Evolutionary conservation across 2,888 invertebrate species (phyloP), one percentile per base, ranked within the genome.

Genomic region (Tetranychus piercei): DNA sequence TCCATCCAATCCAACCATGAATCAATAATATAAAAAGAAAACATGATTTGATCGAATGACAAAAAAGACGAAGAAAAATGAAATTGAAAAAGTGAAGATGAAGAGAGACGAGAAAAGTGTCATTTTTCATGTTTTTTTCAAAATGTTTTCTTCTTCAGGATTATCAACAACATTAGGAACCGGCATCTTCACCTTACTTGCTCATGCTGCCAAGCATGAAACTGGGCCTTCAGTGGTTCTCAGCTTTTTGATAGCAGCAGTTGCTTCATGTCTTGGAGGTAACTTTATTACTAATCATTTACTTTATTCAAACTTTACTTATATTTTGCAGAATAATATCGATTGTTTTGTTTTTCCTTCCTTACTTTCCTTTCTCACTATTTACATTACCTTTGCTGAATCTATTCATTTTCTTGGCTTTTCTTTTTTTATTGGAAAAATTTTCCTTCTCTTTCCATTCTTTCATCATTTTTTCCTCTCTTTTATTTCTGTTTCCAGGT

Each of bases 191-290:
- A 73, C 75, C 8, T 72, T 78, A n/a, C 74, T 78, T 4, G 76
- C 77, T 15, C 74, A 77, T 23, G 76, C 77, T 23, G 76, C 78
- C 1, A 76, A 76, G 23, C 77, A 78, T 4, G 73, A 78, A 44
- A 76, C 78, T 6, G 78, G 78, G n/a, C 78, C 78, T 11, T 78
- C 78, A 1, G 77, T 78, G 6, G 77, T 78, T 8, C 74, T 78
- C 8, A 76, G 78, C 15, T 75, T 78, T 20, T 74, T 78, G 7
- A 76, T 77, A n/a, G 77, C 78, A 8, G 75, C 78, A 11, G 78
- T 78, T 11, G 77, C 78, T 2, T 76, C 77, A 9, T 77, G 78
- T 22, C 76, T 78, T 1, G 77, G 76, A 73, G 78, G 78, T 78
- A 74, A 75, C 71, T 18, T 55, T 18, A 8, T 3, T 11, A 23